These are phyloP conservation scores for Nematolebias whitei DNA, from an alignment of 2,113 vertebrate species.

Conservation along the genomic window DNA sequence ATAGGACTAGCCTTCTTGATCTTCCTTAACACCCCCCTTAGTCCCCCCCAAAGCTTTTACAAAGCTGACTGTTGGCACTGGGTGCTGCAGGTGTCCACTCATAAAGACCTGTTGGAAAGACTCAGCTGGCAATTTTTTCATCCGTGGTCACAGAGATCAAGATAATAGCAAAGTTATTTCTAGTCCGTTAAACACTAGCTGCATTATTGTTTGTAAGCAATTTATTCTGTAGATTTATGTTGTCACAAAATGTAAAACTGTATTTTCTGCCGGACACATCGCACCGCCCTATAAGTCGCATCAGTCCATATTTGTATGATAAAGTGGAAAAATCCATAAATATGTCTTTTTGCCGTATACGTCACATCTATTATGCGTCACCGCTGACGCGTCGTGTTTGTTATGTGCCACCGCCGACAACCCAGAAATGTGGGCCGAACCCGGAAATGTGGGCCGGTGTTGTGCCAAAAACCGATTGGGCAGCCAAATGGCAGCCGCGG, in stretches of 20 bases:
- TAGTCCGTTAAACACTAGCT: not conserved
- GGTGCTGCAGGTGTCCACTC: conserved; percentile 75
- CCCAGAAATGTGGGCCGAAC: too few relatives aligned
- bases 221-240: conserved; percentile 4
- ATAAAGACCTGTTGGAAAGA: conserved; percentile 57
- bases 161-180: conserved; percentile 12
- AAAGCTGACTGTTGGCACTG: conserved; percentile 66
- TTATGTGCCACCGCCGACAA: too few relatives aligned
- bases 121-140: conserved; percentile 35
- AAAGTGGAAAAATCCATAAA: too few relatives aligned
- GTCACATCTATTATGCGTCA: too few relatives aligned
- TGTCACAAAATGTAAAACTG: conserved; percentile 6
- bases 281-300: too few relatives aligned
- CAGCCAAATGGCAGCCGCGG: too few relatives aligned
- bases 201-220: not conserved
- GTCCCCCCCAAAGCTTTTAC: conserved; percentile 77
- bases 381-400: too few relatives aligned
- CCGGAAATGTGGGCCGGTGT: too few relatives aligned
- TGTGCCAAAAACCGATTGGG: too few relatives aligned
- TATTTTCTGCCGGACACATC: too few relatives aligned
- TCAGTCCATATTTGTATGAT: too few relatives aligned
- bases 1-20: conserved; percentile 63
- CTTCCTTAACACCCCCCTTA: conserved; percentile 50
- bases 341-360: too few relatives aligned
- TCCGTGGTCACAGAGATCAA: conserved; percentile 33